Percentiles rank a stretch among this genome's conserved stretches.
Conservation (phyloP, 30 jellyfish, hydroid and myxozoan genomes). For the Calvadosia cruxmelitensis region DNA sequence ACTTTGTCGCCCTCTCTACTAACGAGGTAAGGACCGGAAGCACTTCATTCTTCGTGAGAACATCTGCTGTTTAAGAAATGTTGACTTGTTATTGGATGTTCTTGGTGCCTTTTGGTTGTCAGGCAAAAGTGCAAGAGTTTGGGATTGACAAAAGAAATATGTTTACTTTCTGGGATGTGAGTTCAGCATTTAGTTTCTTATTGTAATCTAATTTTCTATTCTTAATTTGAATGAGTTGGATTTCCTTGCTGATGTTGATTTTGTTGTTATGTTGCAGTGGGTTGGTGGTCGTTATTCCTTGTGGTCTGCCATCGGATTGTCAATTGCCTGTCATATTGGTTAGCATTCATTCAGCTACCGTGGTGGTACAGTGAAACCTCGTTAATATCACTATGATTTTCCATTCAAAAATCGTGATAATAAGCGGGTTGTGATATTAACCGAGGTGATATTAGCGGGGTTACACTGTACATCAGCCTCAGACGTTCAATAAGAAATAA, state of each 20-base stretch:
- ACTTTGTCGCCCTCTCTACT: slow-evolving; percentile 95
- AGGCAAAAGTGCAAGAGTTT: slow-evolving; percentile 90
- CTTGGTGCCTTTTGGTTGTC: neutral
- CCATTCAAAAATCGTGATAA: too few species aligned
- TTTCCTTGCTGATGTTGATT: neutral
- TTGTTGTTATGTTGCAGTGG: too few species aligned
- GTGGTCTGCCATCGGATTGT: slow-evolving; percentile 99
- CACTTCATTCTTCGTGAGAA: neutral
- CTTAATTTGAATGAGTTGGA: neutral
- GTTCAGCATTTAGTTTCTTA: neutral
- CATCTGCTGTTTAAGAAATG: neutral
- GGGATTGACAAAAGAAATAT: slow-evolving; percentile 90
- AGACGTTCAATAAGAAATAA: too few species aligned
- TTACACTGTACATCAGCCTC: neutral
- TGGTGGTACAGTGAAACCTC: too few species aligned
- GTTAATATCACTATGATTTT: too few species aligned
- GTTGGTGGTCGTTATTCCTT: slow-evolving; percentile 99
- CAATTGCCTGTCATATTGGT: slow-evolving; percentile 80
- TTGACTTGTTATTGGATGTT: neutral
- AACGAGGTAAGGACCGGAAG: slow-evolving; percentile 33
- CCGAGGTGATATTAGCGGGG: too few species aligned
- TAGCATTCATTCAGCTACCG: neutral
- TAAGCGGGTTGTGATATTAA: too few species aligned
- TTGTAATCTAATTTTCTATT: neutral
- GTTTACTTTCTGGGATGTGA: slow-evolving; percentile 99